Base-by-base conservation (phyloP, 2,797 vertebrate species). In the Gallinago stenura region DNA sequence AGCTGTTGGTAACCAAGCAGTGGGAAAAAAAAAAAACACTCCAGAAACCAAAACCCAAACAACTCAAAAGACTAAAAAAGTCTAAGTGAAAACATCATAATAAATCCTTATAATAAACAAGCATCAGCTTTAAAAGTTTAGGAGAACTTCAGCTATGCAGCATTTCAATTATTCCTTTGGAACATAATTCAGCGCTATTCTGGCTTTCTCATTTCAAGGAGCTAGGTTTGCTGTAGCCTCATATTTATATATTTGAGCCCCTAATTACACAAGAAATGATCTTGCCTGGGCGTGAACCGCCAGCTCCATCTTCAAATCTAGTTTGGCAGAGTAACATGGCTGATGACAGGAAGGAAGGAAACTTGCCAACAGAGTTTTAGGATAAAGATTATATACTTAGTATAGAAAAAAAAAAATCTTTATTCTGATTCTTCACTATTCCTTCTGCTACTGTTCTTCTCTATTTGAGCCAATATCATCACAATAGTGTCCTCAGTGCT, bases 11-110 rank as follows among this genome's bases (percentile, higher is more conserved):
- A 84, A 64, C 57, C 46, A 64, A 66, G 43, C 46, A 71, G 17
- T 2, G 6, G 43, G 48, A 7, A 46, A 85, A 65, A 81, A 85
- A 90, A 25, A 14, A 45, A 10, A 3, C 25, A 30, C 1, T 26
- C 18, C 41, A 45, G 30, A 66, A 86, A 28, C 8, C 28, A 31
- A 76, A 93, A 26, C 3, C 16, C 53, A 60, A 54, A 69, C n/a
- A 89, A 66, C 17, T 87, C 39, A 22, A 82, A 43, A 88, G 41
- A 76, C 62, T 65, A 75, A 85, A 86, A 79, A 68, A 54, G 26
- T 61, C 35, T 18, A 82, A 86, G 41, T 65, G 15, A 93, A 94
- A 78, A 88, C 71, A 48, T 73, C 60, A 15, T 39, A 92, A 68
- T 54, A 54, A 85, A 73, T 78, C 39, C 50, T 86, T 76, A 50